Evolutionary conservation across 2,888 invertebrate genomes (phyloP).

Genomic region (Seira ritae): DNA sequence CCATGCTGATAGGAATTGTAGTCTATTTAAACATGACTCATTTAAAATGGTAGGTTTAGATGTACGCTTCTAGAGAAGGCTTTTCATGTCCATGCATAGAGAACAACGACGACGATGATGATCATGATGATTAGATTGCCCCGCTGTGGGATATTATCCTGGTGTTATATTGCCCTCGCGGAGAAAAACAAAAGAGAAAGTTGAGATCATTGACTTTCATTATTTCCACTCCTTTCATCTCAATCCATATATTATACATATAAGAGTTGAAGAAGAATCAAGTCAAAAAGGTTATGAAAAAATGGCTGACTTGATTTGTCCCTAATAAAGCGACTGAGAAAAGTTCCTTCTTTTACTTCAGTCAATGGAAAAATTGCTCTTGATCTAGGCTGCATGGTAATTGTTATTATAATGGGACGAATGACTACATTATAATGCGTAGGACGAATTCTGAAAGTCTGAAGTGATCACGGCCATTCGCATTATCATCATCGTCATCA

Average conservation of each 20-base stretch:
- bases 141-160: constrained; percentile 34
- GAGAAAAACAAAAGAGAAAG: constrained; percentile 13
- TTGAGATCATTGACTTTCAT: constrained; percentile 16
- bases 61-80: neutral
- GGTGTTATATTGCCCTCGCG: constrained; percentile 17
- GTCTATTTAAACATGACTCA: neutral
- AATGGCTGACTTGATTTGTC: neutral
- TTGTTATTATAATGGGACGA: neutral
- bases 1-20: neutral
- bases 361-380: neutral
- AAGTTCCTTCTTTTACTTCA: neutral
- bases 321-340: neutral
- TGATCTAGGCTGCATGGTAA: neutral
- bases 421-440: neutral
- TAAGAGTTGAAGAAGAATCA: no score
- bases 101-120: neutral
- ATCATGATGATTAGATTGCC: constrained; percentile 27
- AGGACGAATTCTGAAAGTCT: neutral
- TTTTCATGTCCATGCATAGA: constrained; percentile 17
- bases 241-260: neutral
- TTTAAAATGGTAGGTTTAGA: neutral
- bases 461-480: no score
- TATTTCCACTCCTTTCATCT: constrained; percentile 11
- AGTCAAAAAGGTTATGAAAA: constrained; percentile 4
- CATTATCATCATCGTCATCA: no score